Evolutionary conservation across 2,113 vertebrate genomes (phyloP).

Genomic region (human (Homo sapiens)): GRCh38 chr17:21707501-21708000

Average conservation of each 20-base stretch:
- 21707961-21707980: neutral
- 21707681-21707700: neutral
- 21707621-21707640: neutral
- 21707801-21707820: neutral
- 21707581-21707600: neutral
- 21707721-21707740: neutral
- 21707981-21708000: neutral
- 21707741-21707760: neutral
- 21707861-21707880: neutral
- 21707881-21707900: neutral
- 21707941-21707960: neutral
- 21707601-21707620: neutral
- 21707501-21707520: too few species aligned
- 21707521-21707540: neutral
- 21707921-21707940: too few species aligned
- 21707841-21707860: fast-evolving
- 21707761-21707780: neutral
- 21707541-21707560: neutral
- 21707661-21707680: neutral
- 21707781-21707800: neutral
- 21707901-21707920: neutral
- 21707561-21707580: neutral
- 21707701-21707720: fast-evolving
- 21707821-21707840: fast-evolving
- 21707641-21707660: neutral